Percentiles rank a stretch among this genome's conserved stretches.
These are phyloP conservation scores for Diarsia mendica DNA, from an alignment of 2,888 invertebrate species.

Conservation along the genomic window DNA sequence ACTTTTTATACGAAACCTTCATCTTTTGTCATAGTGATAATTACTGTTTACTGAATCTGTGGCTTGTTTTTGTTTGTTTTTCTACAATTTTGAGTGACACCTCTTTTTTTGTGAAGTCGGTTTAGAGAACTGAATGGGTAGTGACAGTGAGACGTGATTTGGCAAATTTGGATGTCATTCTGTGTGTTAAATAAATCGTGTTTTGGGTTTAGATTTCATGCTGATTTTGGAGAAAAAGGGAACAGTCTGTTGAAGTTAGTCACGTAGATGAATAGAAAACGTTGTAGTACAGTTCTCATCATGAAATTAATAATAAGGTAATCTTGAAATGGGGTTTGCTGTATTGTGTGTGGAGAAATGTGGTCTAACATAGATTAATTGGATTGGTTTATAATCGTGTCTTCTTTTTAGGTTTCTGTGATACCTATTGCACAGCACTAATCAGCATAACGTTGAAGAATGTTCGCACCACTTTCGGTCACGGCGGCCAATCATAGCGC, in stretches of 20 bases:
- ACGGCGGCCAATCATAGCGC: no score
- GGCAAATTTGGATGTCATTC: conserved; percentile 32
- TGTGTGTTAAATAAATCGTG: neutral
- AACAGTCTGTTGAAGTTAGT: neutral
- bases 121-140: conserved; percentile 21
- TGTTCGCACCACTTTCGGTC: no score
- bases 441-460: no score
- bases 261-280: neutral
- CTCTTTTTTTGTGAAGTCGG: conserved; percentile 40
- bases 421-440: no score
- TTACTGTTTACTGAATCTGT: conserved; percentile 65
- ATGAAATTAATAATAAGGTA: neutral
- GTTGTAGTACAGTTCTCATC: neutral
- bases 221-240: conserved; percentile 24
- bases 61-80: conserved; percentile 64
- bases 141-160: conserved; percentile 43
- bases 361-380: neutral
- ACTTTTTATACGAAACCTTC: conserved; percentile 60
- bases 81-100: conserved; percentile 56
- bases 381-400: neutral
- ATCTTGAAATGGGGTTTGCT: neutral
- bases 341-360: neutral
- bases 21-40: conserved; percentile 78
- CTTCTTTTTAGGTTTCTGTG: no score
- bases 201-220: conserved; percentile 21